Evolutionary conservation across 37 sponge, comb jelly and placozoan species (phyloP).

Genomic region (Geodia barretti): DNA sequence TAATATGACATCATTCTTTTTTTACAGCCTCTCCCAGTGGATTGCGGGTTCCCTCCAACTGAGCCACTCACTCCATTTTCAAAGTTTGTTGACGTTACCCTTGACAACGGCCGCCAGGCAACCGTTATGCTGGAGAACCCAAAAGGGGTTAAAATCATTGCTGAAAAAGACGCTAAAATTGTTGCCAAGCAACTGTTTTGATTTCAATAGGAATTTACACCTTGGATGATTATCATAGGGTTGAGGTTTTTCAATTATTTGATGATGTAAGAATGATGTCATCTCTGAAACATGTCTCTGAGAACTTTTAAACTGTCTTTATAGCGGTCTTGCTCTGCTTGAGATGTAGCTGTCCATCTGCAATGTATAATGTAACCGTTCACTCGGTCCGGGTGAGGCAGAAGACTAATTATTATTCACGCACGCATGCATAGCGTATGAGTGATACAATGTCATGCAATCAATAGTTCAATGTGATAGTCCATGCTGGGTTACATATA

Average conservation of each 20-base stretch:
- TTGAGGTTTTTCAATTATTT: too few species aligned
- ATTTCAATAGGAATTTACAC: too few species aligned
- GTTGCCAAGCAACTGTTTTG: constrained; percentile 5
- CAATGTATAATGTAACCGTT: too few species aligned
- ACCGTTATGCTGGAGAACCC: constrained; percentile 39
- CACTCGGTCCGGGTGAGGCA: too few species aligned
- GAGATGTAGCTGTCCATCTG: constrained; percentile 45
- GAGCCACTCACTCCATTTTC: constrained; percentile 3
- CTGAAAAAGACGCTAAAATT: neutral
- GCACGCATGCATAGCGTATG: too few species aligned
- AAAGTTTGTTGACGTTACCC: neutral
- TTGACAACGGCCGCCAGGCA: neutral
- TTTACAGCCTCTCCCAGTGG: too few species aligned
- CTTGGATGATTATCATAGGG: too few species aligned
- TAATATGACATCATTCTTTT: too few species aligned
- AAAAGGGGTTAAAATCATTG: neutral
- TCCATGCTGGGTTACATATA: neutral
- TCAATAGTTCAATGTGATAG: neutral
- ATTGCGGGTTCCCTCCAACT: too few species aligned
- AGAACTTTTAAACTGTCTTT: constrained; percentile 23
- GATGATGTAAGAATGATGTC: too few species aligned
- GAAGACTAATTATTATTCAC: too few species aligned
- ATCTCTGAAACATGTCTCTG: constrained; percentile 32
- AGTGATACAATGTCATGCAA: neutral
- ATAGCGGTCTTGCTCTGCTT: constrained; percentile 34